These are phyloP conservation scores for Poeciliopsis retropinna DNA, from an alignment of 2,113 vertebrate genomes.

Conservation along the genomic window DNA sequence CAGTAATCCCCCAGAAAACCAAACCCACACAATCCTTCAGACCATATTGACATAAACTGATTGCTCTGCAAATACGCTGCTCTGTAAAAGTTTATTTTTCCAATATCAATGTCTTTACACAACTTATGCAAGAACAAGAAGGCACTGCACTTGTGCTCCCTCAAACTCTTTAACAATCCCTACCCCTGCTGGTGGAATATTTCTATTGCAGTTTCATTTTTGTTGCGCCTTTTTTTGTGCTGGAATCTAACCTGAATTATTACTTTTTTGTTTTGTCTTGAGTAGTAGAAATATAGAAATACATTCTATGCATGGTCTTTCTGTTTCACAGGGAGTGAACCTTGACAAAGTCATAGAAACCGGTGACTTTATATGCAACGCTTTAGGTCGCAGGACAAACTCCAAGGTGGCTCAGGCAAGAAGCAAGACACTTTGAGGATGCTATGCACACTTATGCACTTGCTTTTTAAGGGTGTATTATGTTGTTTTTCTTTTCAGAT, in stretches of 20 bases:
- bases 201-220: slow-evolving; percentile 41
- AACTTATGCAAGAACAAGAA: slow-evolving; percentile 26
- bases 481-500: slow-evolving; percentile 46
- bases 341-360: slow-evolving; percentile 88
- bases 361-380: slow-evolving; percentile 92
- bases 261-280: too few species aligned
- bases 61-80: slow-evolving; percentile 51
- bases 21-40: slow-evolving; percentile 21
- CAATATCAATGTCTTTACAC: slow-evolving; percentile 50
- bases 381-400: slow-evolving; percentile 87
- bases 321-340: slow-evolving; percentile 86
- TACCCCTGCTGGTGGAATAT: slow-evolving; percentile 75
- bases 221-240: not conserved
- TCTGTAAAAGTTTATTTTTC: slow-evolving; percentile 59
- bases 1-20: slow-evolving; percentile 22
- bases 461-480: not conserved
- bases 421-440: slow-evolving; percentile 56
- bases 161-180: slow-evolving; percentile 68
- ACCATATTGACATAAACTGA: slow-evolving; percentile 50
- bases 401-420: slow-evolving; percentile 91
- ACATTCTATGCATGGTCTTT: not conserved
- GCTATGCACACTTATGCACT: not conserved
- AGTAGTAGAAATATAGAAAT: not conserved
- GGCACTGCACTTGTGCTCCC: slow-evolving; percentile 6
- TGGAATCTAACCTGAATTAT: not conserved